Conservation (phyloP, 2,888 invertebrate species). For the Pediacus dermestoides region DNA sequence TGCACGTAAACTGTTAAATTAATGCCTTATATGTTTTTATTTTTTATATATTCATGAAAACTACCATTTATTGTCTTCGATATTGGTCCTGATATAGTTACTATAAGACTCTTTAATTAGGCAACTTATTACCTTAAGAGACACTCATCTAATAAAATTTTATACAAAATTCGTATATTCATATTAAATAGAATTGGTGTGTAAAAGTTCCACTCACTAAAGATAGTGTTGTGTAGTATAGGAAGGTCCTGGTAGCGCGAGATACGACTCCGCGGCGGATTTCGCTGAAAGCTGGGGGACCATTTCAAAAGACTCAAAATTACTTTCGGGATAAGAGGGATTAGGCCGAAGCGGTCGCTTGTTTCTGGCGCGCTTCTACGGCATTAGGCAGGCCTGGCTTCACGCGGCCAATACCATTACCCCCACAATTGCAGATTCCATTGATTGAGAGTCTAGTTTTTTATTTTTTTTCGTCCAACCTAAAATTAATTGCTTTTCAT, state of each 20-base stretch:
- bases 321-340: slow-evolving; percentile 63
- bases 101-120: no score
- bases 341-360: slow-evolving; percentile 52
- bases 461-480: slow-evolving; percentile 1
- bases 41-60: no score
- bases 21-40: no score
- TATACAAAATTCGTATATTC: no score
- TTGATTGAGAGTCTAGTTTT: slow-evolving; percentile 37
- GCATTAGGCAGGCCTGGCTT: slow-evolving; percentile 47
- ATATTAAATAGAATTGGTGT: no score
- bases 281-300: slow-evolving; percentile 49
- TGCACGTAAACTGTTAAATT: no score
- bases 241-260: slow-evolving; percentile 40
- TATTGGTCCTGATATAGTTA: no score
- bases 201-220: slow-evolving; percentile 19
- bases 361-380: slow-evolving; percentile 43
- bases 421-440: slow-evolving; percentile 44
- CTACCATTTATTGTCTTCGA: no score
- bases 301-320: slow-evolving; percentile 62
- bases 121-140: no score
- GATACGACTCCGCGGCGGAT: slow-evolving; percentile 47
- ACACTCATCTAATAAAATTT: no score
- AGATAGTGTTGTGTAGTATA: slow-evolving; percentile 18
- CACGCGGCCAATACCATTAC: slow-evolving; percentile 44
- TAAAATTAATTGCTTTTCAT: slow-evolving; percentile 13